These are phyloP conservation scores for Bruchidius siliquastri DNA, from an alignment of 2,888 invertebrate species.

Conservation along the genomic window DNA sequence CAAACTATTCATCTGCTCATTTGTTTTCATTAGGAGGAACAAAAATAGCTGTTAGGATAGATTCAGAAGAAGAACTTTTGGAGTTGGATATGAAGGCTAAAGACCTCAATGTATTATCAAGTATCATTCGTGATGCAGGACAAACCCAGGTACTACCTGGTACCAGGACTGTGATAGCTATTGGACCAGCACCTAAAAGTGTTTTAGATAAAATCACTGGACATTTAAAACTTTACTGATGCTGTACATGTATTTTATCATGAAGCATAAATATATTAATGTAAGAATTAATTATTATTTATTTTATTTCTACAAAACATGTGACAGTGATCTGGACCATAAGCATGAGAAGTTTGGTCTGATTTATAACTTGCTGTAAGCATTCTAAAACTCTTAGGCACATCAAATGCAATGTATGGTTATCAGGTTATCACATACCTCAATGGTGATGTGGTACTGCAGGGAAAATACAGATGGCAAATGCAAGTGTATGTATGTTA, in stretches of 20 bases:
- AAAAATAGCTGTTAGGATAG: slow-evolving; percentile 81
- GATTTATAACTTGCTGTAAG: too few species aligned
- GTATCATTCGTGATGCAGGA: slow-evolving; percentile 84
- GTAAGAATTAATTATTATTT: too few species aligned
- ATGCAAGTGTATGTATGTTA: too few species aligned
- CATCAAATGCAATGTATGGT: too few species aligned
- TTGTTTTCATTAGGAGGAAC: slow-evolving; percentile 58
- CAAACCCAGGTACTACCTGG: slow-evolving; percentile 89
- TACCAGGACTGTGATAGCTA: slow-evolving; percentile 82
- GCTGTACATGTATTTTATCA: not conserved
- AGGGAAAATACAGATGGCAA: too few species aligned
- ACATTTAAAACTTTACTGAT: slow-evolving; percentile 77
- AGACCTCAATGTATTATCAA: slow-evolving; percentile 63
- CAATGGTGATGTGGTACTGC: too few species aligned
- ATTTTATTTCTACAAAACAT: too few species aligned
- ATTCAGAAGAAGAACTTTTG: slow-evolving; percentile 69
- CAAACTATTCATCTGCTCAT: not conserved
- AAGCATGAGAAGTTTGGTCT: too few species aligned
- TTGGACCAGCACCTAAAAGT: slow-evolving; percentile 83
- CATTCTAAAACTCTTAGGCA: too few species aligned
- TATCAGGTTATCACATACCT: too few species aligned
- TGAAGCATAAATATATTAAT: not conserved
- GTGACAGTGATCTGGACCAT: too few species aligned
- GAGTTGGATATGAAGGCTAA: slow-evolving; percentile 67
- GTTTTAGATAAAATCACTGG: slow-evolving; percentile 80